These are phyloP conservation scores for Eupithecia centaureata DNA, from an alignment of 2,888 invertebrate genomes.

Conservation along the genomic window DNA sequence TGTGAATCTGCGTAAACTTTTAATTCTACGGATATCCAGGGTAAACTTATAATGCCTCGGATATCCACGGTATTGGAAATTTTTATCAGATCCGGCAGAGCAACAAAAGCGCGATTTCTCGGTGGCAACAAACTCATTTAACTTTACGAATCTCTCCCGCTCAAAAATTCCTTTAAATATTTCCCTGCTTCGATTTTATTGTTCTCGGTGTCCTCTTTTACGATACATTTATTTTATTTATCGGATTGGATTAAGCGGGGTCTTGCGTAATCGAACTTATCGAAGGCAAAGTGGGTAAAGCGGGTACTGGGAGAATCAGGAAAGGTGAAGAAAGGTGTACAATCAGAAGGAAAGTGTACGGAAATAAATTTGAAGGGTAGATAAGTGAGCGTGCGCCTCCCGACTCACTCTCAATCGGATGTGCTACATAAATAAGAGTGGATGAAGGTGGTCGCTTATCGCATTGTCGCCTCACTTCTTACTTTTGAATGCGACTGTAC, in stretches of 20 bases:
- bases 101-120: slow-evolving; percentile 72
- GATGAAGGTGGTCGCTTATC: slow-evolving; percentile 73
- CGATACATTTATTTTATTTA: slow-evolving; percentile 77
- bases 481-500: slow-evolving; percentile 60
- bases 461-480: slow-evolving; percentile 63
- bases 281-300: slow-evolving; percentile 35
- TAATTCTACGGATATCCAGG: background rate
- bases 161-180: slow-evolving; percentile 75
- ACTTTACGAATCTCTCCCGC: slow-evolving; percentile 74
- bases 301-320: slow-evolving; percentile 34
- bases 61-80: slow-evolving; percentile 55
- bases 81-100: slow-evolving; percentile 74
- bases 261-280: slow-evolving; percentile 48
- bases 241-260: slow-evolving; percentile 67
- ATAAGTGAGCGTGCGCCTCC: slow-evolving; percentile 74
- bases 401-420: slow-evolving; percentile 72
- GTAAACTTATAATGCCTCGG: slow-evolving; percentile 40
- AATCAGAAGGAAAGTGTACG: slow-evolving; percentile 67
- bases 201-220: slow-evolving; percentile 67
- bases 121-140: slow-evolving; percentile 81
- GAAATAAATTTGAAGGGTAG: slow-evolving; percentile 82
- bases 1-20: slow-evolving; percentile 3
- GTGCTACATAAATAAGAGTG: slow-evolving; percentile 81
- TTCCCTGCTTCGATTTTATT: slow-evolving; percentile 77
- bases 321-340: slow-evolving; percentile 53